Conservation (phyloP, 2,888 invertebrate genomes). For the Agrilus mali region DNA sequence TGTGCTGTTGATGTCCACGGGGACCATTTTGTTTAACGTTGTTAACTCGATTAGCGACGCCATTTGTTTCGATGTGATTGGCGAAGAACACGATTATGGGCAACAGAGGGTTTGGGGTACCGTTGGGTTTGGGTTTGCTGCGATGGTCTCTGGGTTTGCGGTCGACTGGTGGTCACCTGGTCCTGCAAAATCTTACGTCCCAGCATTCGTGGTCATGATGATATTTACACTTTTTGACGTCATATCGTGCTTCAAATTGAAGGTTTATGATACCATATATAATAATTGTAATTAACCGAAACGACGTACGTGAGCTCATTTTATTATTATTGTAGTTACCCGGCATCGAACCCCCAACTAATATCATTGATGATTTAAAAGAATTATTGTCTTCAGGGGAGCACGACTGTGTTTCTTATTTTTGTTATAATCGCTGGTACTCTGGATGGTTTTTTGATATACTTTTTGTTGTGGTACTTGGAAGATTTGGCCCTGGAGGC, state of each 20-base stretch:
- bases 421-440: slow-evolving; percentile 40
- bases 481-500: slow-evolving; percentile 60
- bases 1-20: slow-evolving; percentile 55
- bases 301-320: too few species aligned
- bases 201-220: slow-evolving; percentile 56
- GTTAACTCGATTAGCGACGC: slow-evolving; percentile 81
- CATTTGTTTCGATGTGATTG: slow-evolving; percentile 80
- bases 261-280: slow-evolving; percentile 34
- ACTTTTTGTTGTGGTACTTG: slow-evolving; percentile 66
- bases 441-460: slow-evolving; percentile 61
- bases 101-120: slow-evolving; percentile 75
- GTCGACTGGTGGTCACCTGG: slow-evolving; percentile 52
- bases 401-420: slow-evolving; percentile 68
- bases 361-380: slow-evolving; percentile 53
- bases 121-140: slow-evolving; percentile 63
- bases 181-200: slow-evolving; percentile 46
- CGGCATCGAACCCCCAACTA: slow-evolving; percentile 50
- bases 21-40: slow-evolving; percentile 72
- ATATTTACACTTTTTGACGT: slow-evolving; percentile 53
- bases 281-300: too few species aligned
- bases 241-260: slow-evolving; percentile 48
- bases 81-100: slow-evolving; percentile 60
- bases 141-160: slow-evolving; percentile 55
- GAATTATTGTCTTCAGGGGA: slow-evolving; percentile 48
- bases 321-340: slow-evolving; percentile 46